These are phyloP conservation scores for Phyllotreta striolata DNA, from an alignment of 2,888 invertebrate species.

Conservation along the genomic window DNA sequence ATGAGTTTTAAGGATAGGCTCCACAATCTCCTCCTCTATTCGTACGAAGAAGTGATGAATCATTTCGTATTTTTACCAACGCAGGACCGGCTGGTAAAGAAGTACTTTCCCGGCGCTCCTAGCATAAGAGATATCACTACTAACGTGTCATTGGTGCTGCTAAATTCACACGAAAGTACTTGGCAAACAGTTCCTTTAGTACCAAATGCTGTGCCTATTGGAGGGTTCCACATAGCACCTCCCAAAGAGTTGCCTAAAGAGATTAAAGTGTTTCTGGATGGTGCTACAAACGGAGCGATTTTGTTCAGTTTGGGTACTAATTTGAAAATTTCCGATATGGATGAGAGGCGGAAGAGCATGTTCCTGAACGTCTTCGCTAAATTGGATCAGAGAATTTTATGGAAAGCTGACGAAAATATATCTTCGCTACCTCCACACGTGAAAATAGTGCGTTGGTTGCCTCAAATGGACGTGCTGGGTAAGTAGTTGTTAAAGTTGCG, in stretches of 20 bases:
- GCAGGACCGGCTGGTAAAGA: slow-evolving; percentile 45
- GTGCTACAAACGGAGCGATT: slow-evolving; percentile 72
- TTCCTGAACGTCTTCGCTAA: slow-evolving; percentile 69
- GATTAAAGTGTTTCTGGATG: slow-evolving; percentile 68
- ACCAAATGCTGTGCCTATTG: slow-evolving; percentile 67
- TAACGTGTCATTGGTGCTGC: slow-evolving; percentile 49
- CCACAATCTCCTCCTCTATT: slow-evolving; percentile 61
- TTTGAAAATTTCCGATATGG: slow-evolving; percentile 71
- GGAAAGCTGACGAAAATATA: slow-evolving; percentile 77
- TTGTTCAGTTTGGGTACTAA: slow-evolving; percentile 82
- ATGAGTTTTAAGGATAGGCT: slow-evolving; percentile 66
- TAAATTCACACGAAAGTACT: slow-evolving; percentile 63
- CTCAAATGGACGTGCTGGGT: slow-evolving; percentile 83
- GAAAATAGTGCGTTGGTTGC: slow-evolving; percentile 72
- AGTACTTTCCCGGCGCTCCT: slow-evolving; percentile 45
- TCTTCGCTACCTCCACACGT: slow-evolving; percentile 70
- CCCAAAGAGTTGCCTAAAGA: slow-evolving; percentile 48
- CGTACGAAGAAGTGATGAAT: slow-evolving; percentile 35
- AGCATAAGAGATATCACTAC: slow-evolving; percentile 40
- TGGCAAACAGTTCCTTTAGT: slow-evolving; percentile 62
- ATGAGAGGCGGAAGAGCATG: slow-evolving; percentile 65
- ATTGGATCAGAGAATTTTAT: slow-evolving; percentile 74
- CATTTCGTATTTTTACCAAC: slow-evolving; percentile 41
- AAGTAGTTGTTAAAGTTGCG: slow-evolving; percentile 64
- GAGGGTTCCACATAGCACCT: slow-evolving; percentile 62